phyloP scores from a whole-genome alignment of 2,888 invertebrate species.

The Galerucella calmariensis region DNA sequence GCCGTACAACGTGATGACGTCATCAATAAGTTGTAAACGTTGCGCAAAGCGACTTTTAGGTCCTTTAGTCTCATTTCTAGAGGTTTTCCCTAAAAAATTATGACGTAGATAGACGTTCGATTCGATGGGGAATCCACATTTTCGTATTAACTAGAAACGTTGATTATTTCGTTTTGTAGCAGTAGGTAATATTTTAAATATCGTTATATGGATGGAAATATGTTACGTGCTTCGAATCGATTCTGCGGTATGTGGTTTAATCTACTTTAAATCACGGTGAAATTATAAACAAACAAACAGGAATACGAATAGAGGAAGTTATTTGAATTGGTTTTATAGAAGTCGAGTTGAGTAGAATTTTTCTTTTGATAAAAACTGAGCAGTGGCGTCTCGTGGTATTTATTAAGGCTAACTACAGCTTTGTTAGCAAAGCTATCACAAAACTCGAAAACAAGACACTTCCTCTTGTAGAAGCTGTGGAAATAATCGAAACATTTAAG shows the following conservation, averaged over 20 bases:
- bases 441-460: too few species aligned
- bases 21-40: constrained; percentile 13
- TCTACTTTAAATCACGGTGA: background rate
- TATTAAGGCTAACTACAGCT: too few species aligned
- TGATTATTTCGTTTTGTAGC: background rate
- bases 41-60: constrained; percentile 4
- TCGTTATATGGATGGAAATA: background rate
- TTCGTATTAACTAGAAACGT: background rate
- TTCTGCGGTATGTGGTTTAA: background rate
- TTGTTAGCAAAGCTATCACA: too few species aligned
- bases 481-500: too few species aligned
- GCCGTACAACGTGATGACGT: constrained; percentile 17
- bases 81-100: background rate
- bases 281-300: too few species aligned
- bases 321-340: too few species aligned
- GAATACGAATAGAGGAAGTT: too few species aligned
- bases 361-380: too few species aligned
- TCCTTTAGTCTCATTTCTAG: background rate
- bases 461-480: too few species aligned
- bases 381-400: too few species aligned
- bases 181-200: background rate
- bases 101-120: constrained; percentile 3
- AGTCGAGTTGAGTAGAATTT: too few species aligned
- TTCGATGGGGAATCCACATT: background rate
- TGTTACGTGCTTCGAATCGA: background rate